Base-by-base conservation (phyloP, 2,797 vertebrate genomes). In the Micrastur ruficollis region DNA sequence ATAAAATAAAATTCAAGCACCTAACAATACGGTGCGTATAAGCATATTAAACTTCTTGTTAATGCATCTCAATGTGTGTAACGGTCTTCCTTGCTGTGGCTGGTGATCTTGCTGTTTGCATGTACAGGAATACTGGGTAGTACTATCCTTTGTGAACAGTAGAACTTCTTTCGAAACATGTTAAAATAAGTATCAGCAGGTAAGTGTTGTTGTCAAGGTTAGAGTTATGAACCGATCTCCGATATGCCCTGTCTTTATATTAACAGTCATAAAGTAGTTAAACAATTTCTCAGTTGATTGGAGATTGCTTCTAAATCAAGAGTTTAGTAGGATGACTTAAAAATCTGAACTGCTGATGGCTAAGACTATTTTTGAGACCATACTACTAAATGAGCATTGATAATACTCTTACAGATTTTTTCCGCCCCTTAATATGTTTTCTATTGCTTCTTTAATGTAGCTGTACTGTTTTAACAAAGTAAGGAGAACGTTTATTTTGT, bases 31-130 rank as follows among this genome's bases (percentile, higher is more conserved):
- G 40, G 53, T 40, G 18, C 22, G 4, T n/a, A 31, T 7, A 59
- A 26, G 46, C 22, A 5, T 21, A 4, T 5, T 32, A 1, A n/a
- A 53, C 31, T 11, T 34, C 12, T 27, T 80, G 19, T 21, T 40
- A 52, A 2, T 3, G 1, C 25, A 6, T 58, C 12, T 61, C 46
- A 14, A 3, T 40, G 40, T 49, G 5, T 0, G 1, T 9, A 6
- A 3, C 0, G 1, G 32, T 23, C 34, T 23, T n/a, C 40, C 67
- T 22, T 36, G 46, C 76, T 34, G 4, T 9, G n/a, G 2, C 25
- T 50, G 67, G 1, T 47, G 4, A 1, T 13, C 31, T 1, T 29
- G 63, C 8, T 29, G 55, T 23, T 52, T 40, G 62, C 32, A 16
- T 2, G 26, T 14, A 4, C 34, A 18, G 72, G 22, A 29, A 0